Base-by-base conservation (phyloP, 2,797 vertebrate species). In the Anguilla marmorata region DNA sequence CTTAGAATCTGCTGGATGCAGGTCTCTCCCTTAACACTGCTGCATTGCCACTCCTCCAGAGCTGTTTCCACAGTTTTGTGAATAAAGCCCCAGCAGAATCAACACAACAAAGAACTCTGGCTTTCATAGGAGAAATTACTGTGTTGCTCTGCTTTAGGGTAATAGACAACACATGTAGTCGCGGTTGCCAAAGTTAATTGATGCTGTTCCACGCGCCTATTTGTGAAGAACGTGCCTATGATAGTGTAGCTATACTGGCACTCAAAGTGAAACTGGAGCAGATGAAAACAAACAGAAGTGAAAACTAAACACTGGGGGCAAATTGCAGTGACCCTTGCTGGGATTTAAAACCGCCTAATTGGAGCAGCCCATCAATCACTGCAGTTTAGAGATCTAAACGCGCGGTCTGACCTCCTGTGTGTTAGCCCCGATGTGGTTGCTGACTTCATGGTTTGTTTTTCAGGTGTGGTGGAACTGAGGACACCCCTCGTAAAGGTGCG, bases 131-230 rank as follows among this genome's bases (percentile, higher is more conserved):
- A 74, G 4, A 33, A 14, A 30, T 33, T 1, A 30, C 69, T 74
- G 0, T 12, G 27, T 33, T 9, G 9, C 69, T 74, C 11, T 37
- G 69, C 1, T 33, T 33, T 74, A 37, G 24, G 12, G 14, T 76
- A 76, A 76, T 41, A 8, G 12, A 0, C 9, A 30, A 37, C 69
- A 30, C 11, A 19, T 41, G 74, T 37, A 41, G 37, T 21, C 41
- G 33, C 76, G 82, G 63, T 50, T 83, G 45, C 79, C 33, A 54
- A 45, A 27, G 37, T n/a, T 87, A 79, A 63, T n/a, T 69, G 56
- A 80, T 87, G 56, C 58, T 16, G 33, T 37, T 76, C 6, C 14
- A 76, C 7, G 33, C 74, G 16, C 33, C 16, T 76, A 76, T 76
- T 76, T 41, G 74, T 33, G 37, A 76, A 41, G 8, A 76, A 19